Evolutionary conservation across 2,113 vertebrate genomes (phyloP).

Genomic region (Prionailurus viverrinus): DNA sequence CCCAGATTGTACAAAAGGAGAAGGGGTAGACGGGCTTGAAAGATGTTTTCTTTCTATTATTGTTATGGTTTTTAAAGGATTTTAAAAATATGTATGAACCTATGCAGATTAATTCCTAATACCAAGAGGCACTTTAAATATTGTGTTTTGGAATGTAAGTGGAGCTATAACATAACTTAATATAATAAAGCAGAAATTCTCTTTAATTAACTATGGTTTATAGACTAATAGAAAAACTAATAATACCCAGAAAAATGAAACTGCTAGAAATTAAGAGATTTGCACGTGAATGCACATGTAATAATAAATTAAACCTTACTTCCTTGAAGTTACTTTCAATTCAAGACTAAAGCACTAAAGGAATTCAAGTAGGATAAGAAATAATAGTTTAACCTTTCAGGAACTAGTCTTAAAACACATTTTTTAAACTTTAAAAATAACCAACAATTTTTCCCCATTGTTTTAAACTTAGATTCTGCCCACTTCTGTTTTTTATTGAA

Average conservation of each 20-base stretch:
- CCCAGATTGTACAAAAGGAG: not conserved
- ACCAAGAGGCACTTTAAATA: constrained; percentile 3
- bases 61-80: not conserved
- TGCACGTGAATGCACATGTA: not conserved
- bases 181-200: not conserved
- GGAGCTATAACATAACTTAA: not conserved
- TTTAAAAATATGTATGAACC: not conserved
- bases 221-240: constrained; percentile 42
- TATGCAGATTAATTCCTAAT: not conserved
- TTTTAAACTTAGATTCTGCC: constrained; percentile 57
- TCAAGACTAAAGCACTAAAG: not conserved
- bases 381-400: not conserved
- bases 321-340: not conserved
- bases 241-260: not conserved
- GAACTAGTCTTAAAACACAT: constrained; percentile 16
- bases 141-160: constrained; percentile 1
- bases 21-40: not conserved
- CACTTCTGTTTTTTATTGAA: constrained; percentile 45
- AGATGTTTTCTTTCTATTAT: not conserved
- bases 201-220: constrained; percentile 2
- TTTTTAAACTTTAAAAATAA: constrained; percentile 67
- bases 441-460: not conserved
- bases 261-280: not conserved
- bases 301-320: constrained; percentile 20
- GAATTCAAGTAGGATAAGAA: constrained; percentile 11